phyloP scores from a whole-genome alignment of 1,140 invertebrate species.

The Bombus polaris region DNA sequence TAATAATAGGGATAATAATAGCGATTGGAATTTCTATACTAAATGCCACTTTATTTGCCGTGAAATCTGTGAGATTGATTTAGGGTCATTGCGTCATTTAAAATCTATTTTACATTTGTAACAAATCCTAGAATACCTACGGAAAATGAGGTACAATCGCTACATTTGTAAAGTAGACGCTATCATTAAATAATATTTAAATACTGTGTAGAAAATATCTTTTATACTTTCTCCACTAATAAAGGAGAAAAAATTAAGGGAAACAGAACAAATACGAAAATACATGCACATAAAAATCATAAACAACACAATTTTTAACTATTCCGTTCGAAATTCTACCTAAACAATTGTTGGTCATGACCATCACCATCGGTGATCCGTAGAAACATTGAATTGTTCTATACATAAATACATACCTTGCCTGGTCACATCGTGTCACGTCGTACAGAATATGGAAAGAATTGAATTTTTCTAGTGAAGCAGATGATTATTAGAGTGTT shows the following conservation, averaged over 20 bases:
- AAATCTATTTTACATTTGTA: conserved; percentile 1
- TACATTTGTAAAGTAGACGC: too few species aligned
- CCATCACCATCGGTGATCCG: background rate
- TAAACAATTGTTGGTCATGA: background rate
- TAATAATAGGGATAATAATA: background rate
- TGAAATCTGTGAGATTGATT: background rate
- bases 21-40: background rate
- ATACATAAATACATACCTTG: too few species aligned
- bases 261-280: background rate
- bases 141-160: background rate
- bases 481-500: background rate
- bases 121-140: background rate
- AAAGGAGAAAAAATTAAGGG: too few species aligned
- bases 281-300: background rate
- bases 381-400: background rate
- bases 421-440: too few species aligned
- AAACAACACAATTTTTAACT: background rate
- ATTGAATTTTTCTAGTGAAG: too few species aligned
- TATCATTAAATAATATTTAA: background rate
- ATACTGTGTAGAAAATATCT: background rate
- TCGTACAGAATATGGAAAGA: background rate
- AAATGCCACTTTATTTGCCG: background rate
- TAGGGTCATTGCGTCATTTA: background rate
- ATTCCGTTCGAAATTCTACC: background rate
- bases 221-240: background rate